Base-by-base conservation (phyloP, 2,797 vertebrate species). In the Enteromius trimaculatus region DNA sequence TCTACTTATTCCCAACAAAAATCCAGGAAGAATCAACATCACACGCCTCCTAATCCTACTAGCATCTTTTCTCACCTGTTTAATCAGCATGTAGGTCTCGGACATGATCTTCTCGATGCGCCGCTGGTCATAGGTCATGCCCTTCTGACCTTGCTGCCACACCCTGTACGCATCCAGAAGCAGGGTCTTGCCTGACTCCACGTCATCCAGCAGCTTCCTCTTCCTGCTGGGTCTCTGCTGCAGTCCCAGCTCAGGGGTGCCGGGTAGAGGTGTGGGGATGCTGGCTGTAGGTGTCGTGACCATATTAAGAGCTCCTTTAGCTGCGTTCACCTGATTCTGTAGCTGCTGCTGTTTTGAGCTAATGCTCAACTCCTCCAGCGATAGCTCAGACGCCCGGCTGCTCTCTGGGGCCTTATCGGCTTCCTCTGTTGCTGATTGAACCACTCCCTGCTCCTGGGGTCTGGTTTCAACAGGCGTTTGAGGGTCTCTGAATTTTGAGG, bases 41-140 rank as follows among this genome's bases (percentile, higher is more conserved):
- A 5, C 58, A 29, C 58, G 26, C 14, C 26, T 26, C 60, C 13
- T 7, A 16, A 6, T n/a, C 13, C 26, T 11, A 21, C 9, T 31
- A 6, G 0, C 17, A 13, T 72, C 19, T 21, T 55, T 5, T 29
- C 86, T 66, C 37, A 97, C 98, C 96, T 99, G 98, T 90, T 98
- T 99, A 85, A 99, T 99, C 88, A 99, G 96, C 98, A 99, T 99
- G 89, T 98, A 99, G 0, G 98, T 98, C 94, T 99, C 97, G 0
- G 98, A 97, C 97, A 99, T 99, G 93, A 99, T 97, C 92, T 96
- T 97, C 92, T 99, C 98, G 10, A 99, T 97, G 89, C 96, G 96
- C 16, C 93, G 94, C 81, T 98, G 92, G 91, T 99, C 98, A 0
- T 97, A 98, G 83, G 97, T 96, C 95, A 97, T 93, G 16, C 97